Evolutionary conservation across 2,888 invertebrate genomes (phyloP), one percentile per base, ranked within the genome.

Genomic region (Schizaphis graminum): DNA sequence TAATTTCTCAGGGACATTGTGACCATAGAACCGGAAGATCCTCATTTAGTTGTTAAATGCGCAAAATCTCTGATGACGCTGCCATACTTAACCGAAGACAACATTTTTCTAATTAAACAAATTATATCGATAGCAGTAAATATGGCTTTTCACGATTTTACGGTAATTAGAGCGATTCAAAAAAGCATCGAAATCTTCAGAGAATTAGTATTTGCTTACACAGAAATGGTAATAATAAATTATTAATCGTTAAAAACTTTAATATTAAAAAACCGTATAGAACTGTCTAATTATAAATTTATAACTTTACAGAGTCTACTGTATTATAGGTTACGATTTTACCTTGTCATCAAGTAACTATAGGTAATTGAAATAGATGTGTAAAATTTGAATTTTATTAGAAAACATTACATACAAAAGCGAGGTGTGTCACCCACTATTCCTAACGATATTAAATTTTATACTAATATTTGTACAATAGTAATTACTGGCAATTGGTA

Each of bases 51-150:
- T 1, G 86, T 94, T 5, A 90, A 86, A 28, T 94, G 94, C 21
- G 94, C 94, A 1, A 57, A 86, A 67, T 91, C 94, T 49, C 21
- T 94, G 16, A 61, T 94, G 44, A 53, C 53, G 3, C 21, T 94
- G n/a, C 94, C 94, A 16, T 86, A 90, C 49, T 57, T 90, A 10
- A 26, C 28, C 49, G 35, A 89, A 21, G 94, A 91, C 24, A 53
- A 85, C 24, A 35, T 93, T 77, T 21, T 87, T 49, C 28, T 90
- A 0, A n/a, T 41, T 5, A 91, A 91, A 86, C 90, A 94, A 61
- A 91, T 91, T 21, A 61, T 94, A 53, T 16, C 85, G 10, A 94
- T 90, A n/a, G 94, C 94, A 24, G 41, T 94, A 41, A 90, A 94
- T 26, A 53, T 87, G 44, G 84, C 85, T 8, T 41, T 11, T 41